Evolutionary conservation across 2,113 vertebrate genomes (phyloP), one percentile per base, ranked within the genome.

Genomic region (Alectura lathami): DNA sequence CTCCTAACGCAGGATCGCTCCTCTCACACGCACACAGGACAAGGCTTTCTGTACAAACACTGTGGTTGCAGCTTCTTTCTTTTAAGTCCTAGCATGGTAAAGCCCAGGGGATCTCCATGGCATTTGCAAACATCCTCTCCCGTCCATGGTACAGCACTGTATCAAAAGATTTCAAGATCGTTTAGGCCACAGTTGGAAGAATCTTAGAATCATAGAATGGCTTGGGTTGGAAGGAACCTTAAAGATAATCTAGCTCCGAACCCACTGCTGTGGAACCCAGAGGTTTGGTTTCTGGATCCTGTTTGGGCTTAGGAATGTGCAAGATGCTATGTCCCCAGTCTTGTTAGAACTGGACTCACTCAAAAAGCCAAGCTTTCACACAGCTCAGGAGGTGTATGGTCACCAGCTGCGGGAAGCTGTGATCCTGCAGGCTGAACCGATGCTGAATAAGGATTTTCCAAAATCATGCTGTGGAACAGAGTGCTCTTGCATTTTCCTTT

Each of bases 391-490:
- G n/a, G 40, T 67, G 51, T 59, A 15, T 20, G 78, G 57, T 84
- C 86, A 91, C 60, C 76, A n/a, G 14, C n/a, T 64, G 16, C 45
- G 86, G 79, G 54, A 47, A 11, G 4, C 13, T 75, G 76, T 7
- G 51, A 70, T 88, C 69, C 91, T 92, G n/a, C 81, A 92, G 92
- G 86, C 76, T 88, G 88, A 73, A 30, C 73, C 84, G 60, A 32
- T 89, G 95, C 92, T 95, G 92, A 96, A 17, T 74, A 92, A 88
- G 56, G n/a, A 32, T 8, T 92, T 96, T 93, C 78, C 43, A 68
- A 88, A 91, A 91, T 86, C 86, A 15, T 21, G 0, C 8, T 22
- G 43, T 68, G 26, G 38, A 91, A 78, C 81, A 56, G 72, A 93
- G 60, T n/a, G 60, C 53, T 95, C 69, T 48, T 72, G 17, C 27